Evolutionary conservation across 1,140 invertebrate species (phyloP).

Genomic region (Teleogryllus occipitalis): DNA sequence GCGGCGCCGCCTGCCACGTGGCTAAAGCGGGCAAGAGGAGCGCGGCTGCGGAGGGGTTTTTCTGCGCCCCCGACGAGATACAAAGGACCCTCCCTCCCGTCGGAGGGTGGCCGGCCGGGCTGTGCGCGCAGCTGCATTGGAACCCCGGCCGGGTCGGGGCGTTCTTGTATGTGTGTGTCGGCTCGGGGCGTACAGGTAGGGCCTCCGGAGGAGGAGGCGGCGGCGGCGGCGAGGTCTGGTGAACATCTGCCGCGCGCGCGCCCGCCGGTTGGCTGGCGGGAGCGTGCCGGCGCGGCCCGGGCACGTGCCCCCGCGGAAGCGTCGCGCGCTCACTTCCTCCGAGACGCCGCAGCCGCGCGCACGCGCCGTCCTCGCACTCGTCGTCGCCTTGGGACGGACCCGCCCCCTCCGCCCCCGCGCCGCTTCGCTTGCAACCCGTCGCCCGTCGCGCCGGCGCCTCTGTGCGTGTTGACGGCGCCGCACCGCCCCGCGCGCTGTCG

Average conservation of each 20-base stretch:
- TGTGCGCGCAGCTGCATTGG: not conserved
- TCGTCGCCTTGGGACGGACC: too few relatives aligned
- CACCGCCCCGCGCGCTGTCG: too few relatives aligned
- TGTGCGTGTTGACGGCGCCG: too few relatives aligned
- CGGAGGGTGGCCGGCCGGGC: not conserved
- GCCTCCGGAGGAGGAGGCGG: not conserved
- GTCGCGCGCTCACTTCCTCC: not conserved
- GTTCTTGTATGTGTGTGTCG: not conserved
- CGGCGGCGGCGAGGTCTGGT: not conserved
- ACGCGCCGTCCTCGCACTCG: too few relatives aligned
- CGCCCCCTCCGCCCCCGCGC: too few relatives aligned
- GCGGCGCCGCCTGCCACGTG: not conserved
- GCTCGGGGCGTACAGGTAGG: not conserved
- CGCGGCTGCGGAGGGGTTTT: not conserved
- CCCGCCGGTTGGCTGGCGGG: not conserved
- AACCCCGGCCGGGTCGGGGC: too few relatives aligned
- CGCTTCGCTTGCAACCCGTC: too few relatives aligned
- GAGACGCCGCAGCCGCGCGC: not conserved
- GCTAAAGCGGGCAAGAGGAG: not conserved
- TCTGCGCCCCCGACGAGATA: not conserved
- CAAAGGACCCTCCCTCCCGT: not conserved
- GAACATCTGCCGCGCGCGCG: slow-evolving; percentile 1
- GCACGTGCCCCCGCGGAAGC: not conserved
- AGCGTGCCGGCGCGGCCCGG: not conserved
- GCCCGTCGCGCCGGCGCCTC: too few relatives aligned